Percentiles rank a stretch among this genome's conserved stretches.
These are phyloP conservation scores for Anthonomus grandis DNA, from an alignment of 1,140 invertebrate species.

Conservation along the genomic window DNA sequence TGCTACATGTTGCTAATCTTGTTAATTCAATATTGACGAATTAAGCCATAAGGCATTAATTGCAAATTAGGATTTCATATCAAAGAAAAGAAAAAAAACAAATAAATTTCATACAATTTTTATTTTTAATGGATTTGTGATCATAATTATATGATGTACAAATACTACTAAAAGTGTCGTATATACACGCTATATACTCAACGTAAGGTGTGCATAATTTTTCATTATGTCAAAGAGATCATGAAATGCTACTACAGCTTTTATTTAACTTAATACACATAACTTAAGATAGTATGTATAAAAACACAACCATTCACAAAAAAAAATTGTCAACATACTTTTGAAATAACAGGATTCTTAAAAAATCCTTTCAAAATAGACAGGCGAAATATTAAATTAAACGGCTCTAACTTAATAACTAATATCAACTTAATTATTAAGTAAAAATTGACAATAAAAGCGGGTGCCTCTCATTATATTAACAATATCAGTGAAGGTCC, in stretches of 20 bases:
- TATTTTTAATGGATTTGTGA: slow-evolving; percentile 15
- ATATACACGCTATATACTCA: slow-evolving; percentile 15
- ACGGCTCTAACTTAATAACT: background rate
- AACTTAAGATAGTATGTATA: no score
- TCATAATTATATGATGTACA: slow-evolving; percentile 26
- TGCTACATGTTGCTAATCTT: no score
- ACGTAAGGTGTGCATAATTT: slow-evolving; percentile 23
- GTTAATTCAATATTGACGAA: no score
- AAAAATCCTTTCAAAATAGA: background rate
- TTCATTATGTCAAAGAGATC: slow-evolving; percentile 20
- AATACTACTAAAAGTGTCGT: slow-evolving; percentile 21
- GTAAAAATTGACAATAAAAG: background rate
- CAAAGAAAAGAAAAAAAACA: background rate
- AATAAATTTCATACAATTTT: slow-evolving; percentile 13
- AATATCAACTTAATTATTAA: background rate
- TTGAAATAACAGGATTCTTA: no score
- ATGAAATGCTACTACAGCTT: slow-evolving; percentile 25
- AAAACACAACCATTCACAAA: slow-evolving; percentile 9
- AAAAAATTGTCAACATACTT: background rate
- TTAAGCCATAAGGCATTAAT: no score
- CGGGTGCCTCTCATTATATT: background rate
- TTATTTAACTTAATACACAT: background rate
- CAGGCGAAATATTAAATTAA: background rate
- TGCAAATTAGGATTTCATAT: no score
- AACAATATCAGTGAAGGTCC: background rate